Evolutionary conservation across 2,797 vertebrate genomes (phyloP).

Genomic region (Enteromius trimaculatus): DNA sequence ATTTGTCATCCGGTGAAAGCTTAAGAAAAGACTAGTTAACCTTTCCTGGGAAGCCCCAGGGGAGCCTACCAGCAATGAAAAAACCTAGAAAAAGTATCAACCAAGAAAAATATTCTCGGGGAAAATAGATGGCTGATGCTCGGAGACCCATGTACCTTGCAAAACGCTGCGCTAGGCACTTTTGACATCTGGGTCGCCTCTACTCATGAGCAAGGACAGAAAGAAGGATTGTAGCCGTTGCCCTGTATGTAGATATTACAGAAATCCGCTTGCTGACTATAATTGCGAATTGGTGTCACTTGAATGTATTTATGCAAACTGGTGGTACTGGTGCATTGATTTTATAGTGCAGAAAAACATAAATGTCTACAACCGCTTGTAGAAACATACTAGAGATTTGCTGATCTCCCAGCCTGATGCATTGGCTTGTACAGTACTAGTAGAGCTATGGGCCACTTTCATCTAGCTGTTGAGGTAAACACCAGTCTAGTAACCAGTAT

Average conservation of each 20-base stretch:
- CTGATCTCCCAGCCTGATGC: background rate
- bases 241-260: conserved; percentile 41
- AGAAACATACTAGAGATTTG: background rate
- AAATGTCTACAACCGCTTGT: background rate
- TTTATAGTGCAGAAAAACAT: background rate
- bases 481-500: background rate
- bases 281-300: background rate
- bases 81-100: conserved; percentile 49
- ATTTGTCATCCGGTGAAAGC: conserved; percentile 85
- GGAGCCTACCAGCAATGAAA: conserved; percentile 62
- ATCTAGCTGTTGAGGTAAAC: too few relatives aligned
- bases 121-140: conserved; percentile 57
- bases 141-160: conserved; percentile 51
- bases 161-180: conserved; percentile 59
- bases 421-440: background rate
- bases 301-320: background rate
- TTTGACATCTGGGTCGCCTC: conserved; percentile 64
- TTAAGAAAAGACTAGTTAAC: conserved; percentile 88
- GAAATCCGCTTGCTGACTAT: conserved; percentile 28
- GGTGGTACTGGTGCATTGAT: background rate
- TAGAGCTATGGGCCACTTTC: background rate
- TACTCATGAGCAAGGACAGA: conserved; percentile 48
- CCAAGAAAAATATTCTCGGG: conserved; percentile 57
- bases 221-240: conserved; percentile 43
- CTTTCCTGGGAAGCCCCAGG: conserved; percentile 78